phyloP scores from a whole-genome alignment of 2,797 vertebrate genomes.

The Helicolenus hilgendorfi region DNA sequence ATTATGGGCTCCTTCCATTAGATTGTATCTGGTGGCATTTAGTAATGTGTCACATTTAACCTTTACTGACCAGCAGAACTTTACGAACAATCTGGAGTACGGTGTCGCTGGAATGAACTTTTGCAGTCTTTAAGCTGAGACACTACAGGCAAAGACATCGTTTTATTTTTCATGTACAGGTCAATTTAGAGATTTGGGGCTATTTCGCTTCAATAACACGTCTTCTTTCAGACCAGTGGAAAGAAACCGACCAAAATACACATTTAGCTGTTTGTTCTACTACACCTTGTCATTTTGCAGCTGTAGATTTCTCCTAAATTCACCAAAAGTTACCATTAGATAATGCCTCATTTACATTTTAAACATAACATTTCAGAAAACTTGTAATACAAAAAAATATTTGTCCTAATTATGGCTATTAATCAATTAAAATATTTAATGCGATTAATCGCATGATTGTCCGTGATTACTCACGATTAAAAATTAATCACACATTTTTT shows the following conservation, averaged over 20 bases:
- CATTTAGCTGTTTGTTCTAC: no score
- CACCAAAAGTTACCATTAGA: accelerated
- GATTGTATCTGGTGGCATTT: conserved; percentile 26
- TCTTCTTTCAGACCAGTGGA: neutral
- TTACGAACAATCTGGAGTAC: neutral
- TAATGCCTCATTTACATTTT: neutral
- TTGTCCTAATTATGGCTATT: neutral
- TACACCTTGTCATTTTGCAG: neutral
- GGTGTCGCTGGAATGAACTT: neutral
- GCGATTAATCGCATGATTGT: no score
- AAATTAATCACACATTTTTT: accelerated
- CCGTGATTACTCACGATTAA: accelerated
- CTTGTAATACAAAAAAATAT: no score
- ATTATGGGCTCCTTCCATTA: neutral
- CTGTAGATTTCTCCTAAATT: neutral
- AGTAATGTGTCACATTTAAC: conserved; percentile 18
- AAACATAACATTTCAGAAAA: no score
- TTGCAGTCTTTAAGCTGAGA: neutral
- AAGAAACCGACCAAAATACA: no score
- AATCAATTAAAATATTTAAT: neutral
- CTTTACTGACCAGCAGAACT: conserved; percentile 6
- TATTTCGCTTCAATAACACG: no score
- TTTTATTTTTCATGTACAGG: no score
- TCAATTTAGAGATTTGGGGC: neutral
- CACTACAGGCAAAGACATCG: no score